Conservation (phyloP, 2,888 invertebrate genomes). For the Hypsopygia costalis region DNA sequence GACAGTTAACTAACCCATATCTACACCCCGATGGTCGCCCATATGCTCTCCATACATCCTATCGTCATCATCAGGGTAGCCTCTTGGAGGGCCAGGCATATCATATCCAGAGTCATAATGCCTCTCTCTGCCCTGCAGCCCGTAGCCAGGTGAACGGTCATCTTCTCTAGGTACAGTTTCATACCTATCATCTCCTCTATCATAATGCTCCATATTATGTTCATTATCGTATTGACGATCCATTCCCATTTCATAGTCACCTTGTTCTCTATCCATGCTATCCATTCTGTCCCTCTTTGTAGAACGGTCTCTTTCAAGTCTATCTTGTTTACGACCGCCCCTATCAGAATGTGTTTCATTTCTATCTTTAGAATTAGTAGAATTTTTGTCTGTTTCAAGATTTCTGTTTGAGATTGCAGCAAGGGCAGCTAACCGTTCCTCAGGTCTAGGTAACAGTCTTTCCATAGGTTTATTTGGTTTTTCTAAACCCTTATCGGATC, state of each 20-base stretch:
- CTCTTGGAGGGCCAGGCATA: slow-evolving; percentile 66
- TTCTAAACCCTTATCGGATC: slow-evolving; percentile 77
- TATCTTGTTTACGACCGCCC: slow-evolving; percentile 68
- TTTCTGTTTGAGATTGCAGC: slow-evolving; percentile 74
- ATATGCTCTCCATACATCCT: slow-evolving; percentile 73
- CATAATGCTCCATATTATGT: slow-evolving; percentile 74
- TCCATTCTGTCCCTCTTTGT: slow-evolving; percentile 68
- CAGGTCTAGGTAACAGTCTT: slow-evolving; percentile 82
- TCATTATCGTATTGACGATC: slow-evolving; percentile 71
- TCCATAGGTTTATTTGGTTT: slow-evolving; percentile 83
- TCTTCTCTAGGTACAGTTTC: slow-evolving; percentile 66
- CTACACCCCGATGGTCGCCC: slow-evolving; percentile 64
- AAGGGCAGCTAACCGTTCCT: slow-evolving; percentile 82
- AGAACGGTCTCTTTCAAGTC: slow-evolving; percentile 75
- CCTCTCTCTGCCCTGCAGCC: slow-evolving; percentile 59
- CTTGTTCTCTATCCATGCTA: slow-evolving; percentile 71
- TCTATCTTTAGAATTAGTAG: slow-evolving; percentile 67
- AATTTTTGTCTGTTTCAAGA: slow-evolving; percentile 67
- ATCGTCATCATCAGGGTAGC: slow-evolving; percentile 77
- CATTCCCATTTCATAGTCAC: slow-evolving; percentile 66
- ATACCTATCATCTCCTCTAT: slow-evolving; percentile 67
- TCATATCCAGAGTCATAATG: slow-evolving; percentile 73
- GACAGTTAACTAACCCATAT: slow-evolving; percentile 49
- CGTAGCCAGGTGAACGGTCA: slow-evolving; percentile 68
- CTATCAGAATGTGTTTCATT: slow-evolving; percentile 71